Evolutionary conservation across 1,140 invertebrate genomes (phyloP), one percentile per base, ranked within the genome.

Genomic region (Pseudobourletiella spinata): DNA sequence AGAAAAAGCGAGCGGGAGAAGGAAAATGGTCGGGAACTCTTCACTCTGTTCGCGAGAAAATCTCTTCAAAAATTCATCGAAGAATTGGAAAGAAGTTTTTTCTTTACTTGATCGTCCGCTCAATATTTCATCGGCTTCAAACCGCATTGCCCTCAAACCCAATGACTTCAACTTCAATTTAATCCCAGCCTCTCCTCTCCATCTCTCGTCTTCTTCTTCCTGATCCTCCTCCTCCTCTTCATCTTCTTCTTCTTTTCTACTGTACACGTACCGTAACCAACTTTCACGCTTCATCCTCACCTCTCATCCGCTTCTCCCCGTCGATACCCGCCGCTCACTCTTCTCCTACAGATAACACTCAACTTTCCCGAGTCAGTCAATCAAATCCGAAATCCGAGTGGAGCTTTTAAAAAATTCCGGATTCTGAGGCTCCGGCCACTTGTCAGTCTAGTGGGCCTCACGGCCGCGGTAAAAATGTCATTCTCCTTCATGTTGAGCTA

Each of bases 61-160:
- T 32, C 61, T 67, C 61, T 42, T 67, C 50, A 67, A 67, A 67
- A 67, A 67, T 67, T 67, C 54, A 67, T 46, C 35, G 56, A 42
- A 54, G 58, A 61, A 63, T 67, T 58, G 65, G 57, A 61, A 66
- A 63, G 59, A 60, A 59, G 4, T 28, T 58, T 62, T 62, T 60
- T 62, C 48, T 62, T 52, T 52, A 62, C 59, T 67, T 67, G 65
- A 67, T 60, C 61, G 57, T 67, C 51, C 57, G 57, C 65, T 67
- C 61, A 63, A 67, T 67, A 60, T 67, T 67, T 67, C 65, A 67
- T 67, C 65, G 59, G 35, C 57, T 62, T 67, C 59, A 63, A 67
- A 67, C 65, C 65, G 61, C 65, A 67, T 63, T 63, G 64, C 59
- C 51, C 55, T 57, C 57, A 64, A 59, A 56, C 46, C 61, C 48